Base-by-base conservation (phyloP, 2,113 vertebrate genomes). In the Chroicocephalus ridibundus region DNA sequence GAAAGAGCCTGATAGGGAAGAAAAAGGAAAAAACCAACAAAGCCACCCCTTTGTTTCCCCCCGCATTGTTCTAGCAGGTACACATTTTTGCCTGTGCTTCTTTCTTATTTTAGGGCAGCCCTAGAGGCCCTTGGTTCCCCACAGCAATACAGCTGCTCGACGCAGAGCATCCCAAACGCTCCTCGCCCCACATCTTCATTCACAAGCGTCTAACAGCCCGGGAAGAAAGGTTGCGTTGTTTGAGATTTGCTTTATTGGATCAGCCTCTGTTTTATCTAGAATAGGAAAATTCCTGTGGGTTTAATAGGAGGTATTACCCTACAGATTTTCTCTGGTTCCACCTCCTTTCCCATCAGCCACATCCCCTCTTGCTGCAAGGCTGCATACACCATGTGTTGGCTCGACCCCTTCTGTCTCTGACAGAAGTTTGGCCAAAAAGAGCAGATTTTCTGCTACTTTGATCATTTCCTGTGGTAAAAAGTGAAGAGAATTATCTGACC, bases 401-500 rank as follows among this genome's bases (percentile, higher is more conserved):
- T 93, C 87, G 55, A 91, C 93, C 95, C 87, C 93, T 95, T 95
- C 94, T 96, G 94, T 82, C 84, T 97, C 94, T 97, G 95, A 96
- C 95, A 97, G 97, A 97, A 97, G 89, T 96, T 96, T 97, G 95
- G 97, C 95, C 94, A 97, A 96, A 95, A 97, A 94, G 97, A 97
- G 94, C 96, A 97, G 96, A 96, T 97, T 97, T 97, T 97, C 95
- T 97, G 96, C 96, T 97, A 97, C 97, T 97, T 96, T 97, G 97
- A 97, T 97, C 93, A 96, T 97, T 97, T 97, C 97, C 96, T 97
- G 97, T 97, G 96, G 96, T 96, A 97, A 97, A 95, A 97, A 96
- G 91, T 97, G 85, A 96, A 97, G 95, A 91, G 95, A 97, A 96
- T 96, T 97, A 96, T 97, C 94, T 94, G 93, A 97, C 95, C 95